These are phyloP conservation scores for Schlechtendalia chinensis DNA, from an alignment of 1,140 invertebrate genomes.

Conservation along the genomic window DNA sequence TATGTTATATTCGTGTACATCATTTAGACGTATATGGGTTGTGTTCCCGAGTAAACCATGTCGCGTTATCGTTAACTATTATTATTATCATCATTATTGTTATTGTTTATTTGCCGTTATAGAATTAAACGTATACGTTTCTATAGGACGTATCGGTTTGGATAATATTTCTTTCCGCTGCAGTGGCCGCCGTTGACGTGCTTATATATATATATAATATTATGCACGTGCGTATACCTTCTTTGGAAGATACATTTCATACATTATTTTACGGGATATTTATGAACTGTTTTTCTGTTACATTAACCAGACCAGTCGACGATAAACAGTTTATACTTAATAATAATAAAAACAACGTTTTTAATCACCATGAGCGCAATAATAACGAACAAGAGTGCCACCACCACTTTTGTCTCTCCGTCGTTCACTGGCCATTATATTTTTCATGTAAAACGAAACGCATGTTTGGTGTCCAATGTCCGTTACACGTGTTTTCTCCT, in stretches of 20 bases:
- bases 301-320: constrained; percentile 28
- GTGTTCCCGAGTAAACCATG: no score
- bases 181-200: no score
- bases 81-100: no score
- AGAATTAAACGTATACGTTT: no score
- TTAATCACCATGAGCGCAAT: constrained; percentile 30
- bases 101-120: no score
- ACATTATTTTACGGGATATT: not conserved
- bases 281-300: constrained; percentile 4
- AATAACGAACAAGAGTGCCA: not conserved
- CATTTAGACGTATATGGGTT: no score
- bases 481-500: constrained; percentile 26
- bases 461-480: constrained; percentile 25
- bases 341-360: not conserved
- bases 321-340: not conserved
- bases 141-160: no score
- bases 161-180: no score
- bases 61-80: no score
- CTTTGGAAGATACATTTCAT: not conserved
- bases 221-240: not conserved
- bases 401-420: not conserved
- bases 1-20: no score
- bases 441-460: constrained; percentile 21
- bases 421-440: no score
- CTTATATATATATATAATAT: not conserved